phyloP scores from a whole-genome alignment of 2,888 invertebrate species.

The Callimorpha dominula region DNA sequence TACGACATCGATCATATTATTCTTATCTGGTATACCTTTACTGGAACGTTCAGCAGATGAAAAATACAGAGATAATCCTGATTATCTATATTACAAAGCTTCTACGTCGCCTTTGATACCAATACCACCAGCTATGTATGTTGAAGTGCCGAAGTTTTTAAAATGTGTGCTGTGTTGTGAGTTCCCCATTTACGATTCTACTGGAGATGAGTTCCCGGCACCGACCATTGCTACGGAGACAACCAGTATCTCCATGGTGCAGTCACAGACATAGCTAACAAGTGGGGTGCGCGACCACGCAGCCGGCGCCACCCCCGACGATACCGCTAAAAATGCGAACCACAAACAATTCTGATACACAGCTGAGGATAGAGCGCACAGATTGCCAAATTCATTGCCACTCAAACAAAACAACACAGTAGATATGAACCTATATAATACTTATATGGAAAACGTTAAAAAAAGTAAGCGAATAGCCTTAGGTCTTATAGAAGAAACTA shows the following conservation, averaged over 20 bases:
- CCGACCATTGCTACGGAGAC: conserved; percentile 89
- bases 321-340: conserved; percentile 63
- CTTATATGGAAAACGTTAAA: conserved; percentile 78
- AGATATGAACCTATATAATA: conserved; percentile 82
- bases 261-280: conserved; percentile 90
- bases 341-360: conserved; percentile 84
- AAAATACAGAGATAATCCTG: conserved; percentile 94
- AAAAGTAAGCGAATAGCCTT: conserved; percentile 76
- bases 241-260: conserved; percentile 90
- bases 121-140: conserved; percentile 94
- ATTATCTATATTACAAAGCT: conserved; percentile 95
- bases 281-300: conserved; percentile 79
- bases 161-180: conserved; percentile 96
- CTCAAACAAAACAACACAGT: conserved; percentile 79
- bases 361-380: conserved; percentile 76
- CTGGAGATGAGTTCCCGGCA: conserved; percentile 88
- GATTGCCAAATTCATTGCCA: conserved; percentile 80
- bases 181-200: conserved; percentile 94
- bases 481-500: conserved; percentile 77
- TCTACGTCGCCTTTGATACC: conserved; percentile 96
- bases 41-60: conserved; percentile 95
- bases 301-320: conserved; percentile 79
- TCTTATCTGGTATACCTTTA: conserved; percentile 96
- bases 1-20: conserved; percentile 94
- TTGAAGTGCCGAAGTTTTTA: conserved; percentile 93